These are phyloP conservation scores for Euwallacea fornicatus DNA, from an alignment of 1,140 invertebrate species.

Conservation along the genomic window DNA sequence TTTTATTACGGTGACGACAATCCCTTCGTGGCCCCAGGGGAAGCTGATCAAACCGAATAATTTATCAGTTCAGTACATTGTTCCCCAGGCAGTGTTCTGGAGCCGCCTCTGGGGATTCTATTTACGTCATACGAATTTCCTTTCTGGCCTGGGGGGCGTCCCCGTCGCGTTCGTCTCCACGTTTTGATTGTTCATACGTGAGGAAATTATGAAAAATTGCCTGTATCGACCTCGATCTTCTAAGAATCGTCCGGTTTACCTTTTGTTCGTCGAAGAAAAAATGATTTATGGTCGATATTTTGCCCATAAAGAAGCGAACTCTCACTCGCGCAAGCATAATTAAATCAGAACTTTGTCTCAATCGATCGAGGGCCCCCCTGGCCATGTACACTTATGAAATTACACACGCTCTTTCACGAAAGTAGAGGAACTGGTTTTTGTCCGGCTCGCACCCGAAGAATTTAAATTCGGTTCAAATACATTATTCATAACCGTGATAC, in stretches of 20 bases:
- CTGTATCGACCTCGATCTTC: too few relatives aligned
- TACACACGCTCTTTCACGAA: slow-evolving; percentile 28
- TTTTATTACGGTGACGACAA: slow-evolving; percentile 21
- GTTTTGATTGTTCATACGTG: slow-evolving; percentile 33
- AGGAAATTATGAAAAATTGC: slow-evolving; percentile 8
- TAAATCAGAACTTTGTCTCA: too few relatives aligned
- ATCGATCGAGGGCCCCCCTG: too few relatives aligned
- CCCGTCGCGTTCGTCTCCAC: neutral
- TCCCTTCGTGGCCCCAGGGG: slow-evolving; percentile 20
- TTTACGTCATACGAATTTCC: slow-evolving; percentile 36
- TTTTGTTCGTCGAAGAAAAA: too few relatives aligned
- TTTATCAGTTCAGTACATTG: slow-evolving; percentile 37
- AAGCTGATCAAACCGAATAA: slow-evolving; percentile 36
- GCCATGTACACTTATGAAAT: neutral
- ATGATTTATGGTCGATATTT: too few relatives aligned
- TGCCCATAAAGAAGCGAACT: too few relatives aligned
- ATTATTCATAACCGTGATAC: slow-evolving; percentile 35
- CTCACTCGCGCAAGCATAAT: too few relatives aligned
- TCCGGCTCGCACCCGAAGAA: slow-evolving; percentile 19
- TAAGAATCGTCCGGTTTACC: too few relatives aligned
- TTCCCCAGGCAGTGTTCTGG: slow-evolving; percentile 37
- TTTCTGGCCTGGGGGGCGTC: slow-evolving; percentile 12
- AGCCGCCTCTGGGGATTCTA: slow-evolving; percentile 24
- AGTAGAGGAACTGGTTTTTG: slow-evolving; percentile 28
- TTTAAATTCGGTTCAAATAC: slow-evolving; percentile 38